Evolutionary conservation across 2,797 vertebrate genomes (phyloP).

Genomic region (Emydoidea blandingii): DNA sequence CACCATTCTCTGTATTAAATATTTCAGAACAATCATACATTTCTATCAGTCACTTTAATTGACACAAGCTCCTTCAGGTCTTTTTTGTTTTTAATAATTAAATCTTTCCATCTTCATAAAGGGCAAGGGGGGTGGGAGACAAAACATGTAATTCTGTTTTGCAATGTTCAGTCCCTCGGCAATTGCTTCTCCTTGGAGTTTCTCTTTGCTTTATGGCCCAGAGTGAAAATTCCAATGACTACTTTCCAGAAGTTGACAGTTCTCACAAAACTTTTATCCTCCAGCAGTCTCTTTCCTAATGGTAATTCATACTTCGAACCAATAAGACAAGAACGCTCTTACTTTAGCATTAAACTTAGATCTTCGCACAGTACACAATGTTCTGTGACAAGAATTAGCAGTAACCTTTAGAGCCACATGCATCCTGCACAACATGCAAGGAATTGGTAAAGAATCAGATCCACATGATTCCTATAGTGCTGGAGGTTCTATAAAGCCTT

Average conservation of each 20-base stretch:
- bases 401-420: background rate
- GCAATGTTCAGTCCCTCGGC: background rate
- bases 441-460: background rate
- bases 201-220: background rate
- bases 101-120: background rate
- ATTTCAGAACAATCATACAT: conserved; percentile 36
- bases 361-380: background rate
- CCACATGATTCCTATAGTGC: background rate
- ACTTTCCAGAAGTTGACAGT: background rate
- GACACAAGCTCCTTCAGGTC: conserved; percentile 33
- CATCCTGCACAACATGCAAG: background rate
- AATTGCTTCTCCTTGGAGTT: background rate
- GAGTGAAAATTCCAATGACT: background rate
- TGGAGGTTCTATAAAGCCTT: background rate
- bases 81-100: conserved; percentile 45
- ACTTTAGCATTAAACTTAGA: background rate
- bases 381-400: background rate
- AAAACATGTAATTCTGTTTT: background rate
- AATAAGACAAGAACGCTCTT: background rate
- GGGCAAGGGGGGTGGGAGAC: background rate
- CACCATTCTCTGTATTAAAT: conserved; percentile 35
- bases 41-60: conserved; percentile 45
- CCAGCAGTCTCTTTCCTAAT: background rate
- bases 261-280: background rate
- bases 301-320: background rate